Evolutionary conservation across 2,797 vertebrate species (phyloP), one percentile per base, ranked within the genome.

Genomic region (Nasua narica): DNA sequence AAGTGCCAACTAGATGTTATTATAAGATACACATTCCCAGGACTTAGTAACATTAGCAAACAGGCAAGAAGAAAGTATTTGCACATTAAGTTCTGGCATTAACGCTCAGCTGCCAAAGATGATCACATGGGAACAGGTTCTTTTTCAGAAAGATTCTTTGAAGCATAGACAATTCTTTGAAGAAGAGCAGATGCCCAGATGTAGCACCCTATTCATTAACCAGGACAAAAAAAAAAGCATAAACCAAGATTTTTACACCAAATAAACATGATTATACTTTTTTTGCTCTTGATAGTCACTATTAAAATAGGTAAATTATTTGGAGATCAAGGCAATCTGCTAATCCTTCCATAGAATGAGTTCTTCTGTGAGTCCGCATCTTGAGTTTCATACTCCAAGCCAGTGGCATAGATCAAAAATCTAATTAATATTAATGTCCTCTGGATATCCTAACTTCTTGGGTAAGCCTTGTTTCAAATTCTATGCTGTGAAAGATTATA

Each of bases 81-180:
- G 4, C 62, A 89, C 4, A 0, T 62, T 79, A 54, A 23, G 67
- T 50, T 93, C 79, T 40, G 21, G 48, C 18, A 48, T 67, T 43
- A 83, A 43, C 0, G 0, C 52, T 95, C 27, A 50, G 43, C 62
- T 69, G 89, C 56, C 83, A 96, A 69, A 67, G 88, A n/a, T 48
- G 69, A 89, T 84, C 89, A 94, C 46, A 43, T 83, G 82, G 67
- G 48, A 94, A 65, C 18, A 65, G 74, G 25, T 77, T 95, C 37
- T 79, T 92, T 16, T 77, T 43, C 37, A 87, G 86, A 88, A 95
- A 96, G 93, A 77, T 85, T 37, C 15, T 95, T 19, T 69, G 72
- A 95, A 85, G 32, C 27, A 54, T 32, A 70, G n/a, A 96, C 5
- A 5, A 48, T 12, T 50, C 52, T 74, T 54, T 81, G 83, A 95